Conservation (phyloP, 2,888 invertebrate genomes). For the Lepidocyrtoides sp. region DNA sequence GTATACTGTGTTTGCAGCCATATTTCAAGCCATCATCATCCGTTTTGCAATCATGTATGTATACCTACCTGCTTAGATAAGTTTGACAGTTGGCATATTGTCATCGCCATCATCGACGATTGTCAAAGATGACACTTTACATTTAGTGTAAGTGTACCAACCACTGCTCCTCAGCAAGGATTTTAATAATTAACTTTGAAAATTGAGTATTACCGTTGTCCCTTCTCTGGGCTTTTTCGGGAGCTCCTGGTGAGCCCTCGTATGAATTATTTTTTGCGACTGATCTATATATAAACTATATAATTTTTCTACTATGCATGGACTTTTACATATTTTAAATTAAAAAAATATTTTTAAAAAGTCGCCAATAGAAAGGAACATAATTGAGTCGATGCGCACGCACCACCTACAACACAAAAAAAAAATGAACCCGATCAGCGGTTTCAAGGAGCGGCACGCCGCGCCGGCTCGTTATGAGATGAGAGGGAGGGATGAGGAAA, state of each 20-base stretch:
- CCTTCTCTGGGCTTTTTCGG: slow-evolving; percentile 5
- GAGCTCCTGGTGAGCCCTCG: not conserved
- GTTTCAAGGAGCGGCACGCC: slow-evolving; percentile 14
- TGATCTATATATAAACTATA: no score
- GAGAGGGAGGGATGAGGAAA: slow-evolving; percentile 12
- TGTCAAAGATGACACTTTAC: slow-evolving; percentile 67
- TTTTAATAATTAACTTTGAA: slow-evolving; percentile 51
- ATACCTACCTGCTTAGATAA: slow-evolving; percentile 56
- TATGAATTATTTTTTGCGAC: slow-evolving; percentile 4
- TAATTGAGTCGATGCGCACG: no score
- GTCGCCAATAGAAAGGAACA: not conserved
- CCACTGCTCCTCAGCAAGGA: slow-evolving; percentile 35
- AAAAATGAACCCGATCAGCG: not conserved
- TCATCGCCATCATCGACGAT: slow-evolving; percentile 46
- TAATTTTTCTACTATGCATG: not conserved
- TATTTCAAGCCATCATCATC: slow-evolving; percentile 24
- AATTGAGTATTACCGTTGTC: slow-evolving; percentile 18
- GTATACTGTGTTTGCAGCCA: not conserved
- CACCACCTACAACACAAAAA: not conserved
- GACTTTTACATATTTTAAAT: not conserved
- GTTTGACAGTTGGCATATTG: slow-evolving; percentile 66
- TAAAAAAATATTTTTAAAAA: not conserved
- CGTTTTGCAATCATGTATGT: slow-evolving; percentile 14
- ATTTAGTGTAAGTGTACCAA: slow-evolving; percentile 44
- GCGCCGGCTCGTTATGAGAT: not conserved